These are phyloP conservation scores for Protaetia brevitarsis DNA, from an alignment of 1,140 invertebrate genomes.

Conservation along the genomic window DNA sequence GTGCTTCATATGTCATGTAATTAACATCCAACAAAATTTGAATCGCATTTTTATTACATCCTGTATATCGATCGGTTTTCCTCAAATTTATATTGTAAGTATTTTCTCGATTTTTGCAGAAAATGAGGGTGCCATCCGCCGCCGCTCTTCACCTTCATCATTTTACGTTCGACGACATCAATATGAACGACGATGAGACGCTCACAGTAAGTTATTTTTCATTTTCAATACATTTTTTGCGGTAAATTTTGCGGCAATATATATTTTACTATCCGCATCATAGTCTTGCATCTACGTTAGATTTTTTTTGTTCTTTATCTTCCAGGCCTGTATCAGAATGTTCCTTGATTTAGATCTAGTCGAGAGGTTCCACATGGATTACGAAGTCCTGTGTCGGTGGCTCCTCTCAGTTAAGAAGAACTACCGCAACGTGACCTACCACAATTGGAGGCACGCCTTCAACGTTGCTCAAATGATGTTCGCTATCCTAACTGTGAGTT, in stretches of 20 bases:
- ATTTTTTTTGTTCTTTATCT: too few species aligned
- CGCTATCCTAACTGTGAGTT: slow-evolving; percentile 78
- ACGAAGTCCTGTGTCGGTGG: slow-evolving; percentile 85
- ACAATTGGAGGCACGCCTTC: slow-evolving; percentile 96
- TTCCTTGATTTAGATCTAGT: slow-evolving; percentile 88
- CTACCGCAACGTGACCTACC: slow-evolving; percentile 93
- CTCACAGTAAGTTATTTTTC: slow-evolving; percentile 57
- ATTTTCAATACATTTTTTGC: not conserved
- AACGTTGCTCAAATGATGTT: slow-evolving; percentile 98
- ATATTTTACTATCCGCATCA: too few species aligned
- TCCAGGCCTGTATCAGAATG: slow-evolving; percentile 81
- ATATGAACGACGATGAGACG: slow-evolving; percentile 81
- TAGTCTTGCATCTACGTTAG: too few species aligned
- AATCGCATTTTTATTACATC: too few species aligned
- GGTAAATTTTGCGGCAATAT: not conserved
- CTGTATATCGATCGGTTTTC: too few species aligned
- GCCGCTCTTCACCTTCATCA: slow-evolving; percentile 79
- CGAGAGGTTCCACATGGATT: slow-evolving; percentile 87
- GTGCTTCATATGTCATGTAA: too few species aligned
- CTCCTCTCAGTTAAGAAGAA: slow-evolving; percentile 94
- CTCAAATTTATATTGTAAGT: not conserved
- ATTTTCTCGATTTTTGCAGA: slow-evolving; percentile 32
- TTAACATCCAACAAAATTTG: too few species aligned
- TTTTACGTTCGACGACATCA: slow-evolving; percentile 84
- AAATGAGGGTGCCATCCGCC: slow-evolving; percentile 73